Evolutionary conservation across 2,113 vertebrate genomes (phyloP), one percentile per base, ranked within the genome.

Genomic region (Rattus rattus): DNA sequence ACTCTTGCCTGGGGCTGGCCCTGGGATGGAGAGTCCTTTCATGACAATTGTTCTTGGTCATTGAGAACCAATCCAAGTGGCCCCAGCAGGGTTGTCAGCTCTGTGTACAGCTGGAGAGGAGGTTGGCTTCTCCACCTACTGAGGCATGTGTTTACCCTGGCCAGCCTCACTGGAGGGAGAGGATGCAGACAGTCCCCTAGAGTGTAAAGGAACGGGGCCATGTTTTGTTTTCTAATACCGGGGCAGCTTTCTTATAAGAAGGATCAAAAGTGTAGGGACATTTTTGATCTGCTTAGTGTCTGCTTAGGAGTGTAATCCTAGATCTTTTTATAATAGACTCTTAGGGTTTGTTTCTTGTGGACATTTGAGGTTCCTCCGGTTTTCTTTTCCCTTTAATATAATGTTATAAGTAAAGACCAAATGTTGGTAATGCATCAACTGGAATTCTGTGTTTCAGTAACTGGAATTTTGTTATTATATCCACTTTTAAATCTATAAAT

Each of bases 81-180:
- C 52, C 76, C 61, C 95, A 47, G 88, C 52, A 30, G 97, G 92
- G 67, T 84, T 47, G 63, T 93, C 95, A 97, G 91, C 96, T 97
- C 52, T 96, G 92, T 90, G 54, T 90, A 13, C 95, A 92, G 54
- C 76, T 98, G 87, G 83, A 95, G n/a, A n/a, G 77, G 96, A 76
- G 95, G 96, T 97, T 97, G 88, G 87, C 97, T 98, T 94, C 96
- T 97, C 98, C 96, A 94, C 96, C 92, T 95, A 95, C 91, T 97
- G 98, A 97, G 97, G 94, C 80, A 65, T 96, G 91, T 98, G 97
- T 98, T 98, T 98, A 96, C 91, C 91, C 97, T 98, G 98, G 97
- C 88, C 43, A 3, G 89, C 96, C 87, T 94, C 92, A 54, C 88
- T 76, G 84, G 22, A 88, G 91, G 88, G 47, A 70, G 77, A 94